Evolutionary conservation across 2,797 vertebrate species (phyloP), one percentile per base, ranked within the genome.

Genomic region (Hydrocynus forskahlii): DNA sequence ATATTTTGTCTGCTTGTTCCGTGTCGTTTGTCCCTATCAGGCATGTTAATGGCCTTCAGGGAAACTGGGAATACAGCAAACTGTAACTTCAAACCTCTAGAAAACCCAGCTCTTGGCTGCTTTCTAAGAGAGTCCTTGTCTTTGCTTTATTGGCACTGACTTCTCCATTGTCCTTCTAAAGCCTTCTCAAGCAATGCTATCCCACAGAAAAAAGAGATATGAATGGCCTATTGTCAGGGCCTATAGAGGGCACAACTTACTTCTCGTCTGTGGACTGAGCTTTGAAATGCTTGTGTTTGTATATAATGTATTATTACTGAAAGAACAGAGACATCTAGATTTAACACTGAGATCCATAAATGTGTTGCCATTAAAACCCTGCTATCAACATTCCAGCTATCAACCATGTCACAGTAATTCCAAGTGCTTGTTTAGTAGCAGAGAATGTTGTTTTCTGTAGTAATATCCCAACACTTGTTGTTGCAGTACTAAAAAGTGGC

Each of bases 161-260:
- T 71, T 80, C 59, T 71, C 66, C 40, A 64, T 83, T 83, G 82
- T 83, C 76, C 54, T 75, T 40, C 60, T 64, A 52, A 76, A 76
- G 50, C 71, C 73, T 76, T 52, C 57, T 35, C 63, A 63, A 83
- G 81, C 69, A 59, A 75, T 79, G 62, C 63, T 79, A 70, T 80
- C 66, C 72, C 52, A 72, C 59, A 25, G 7, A 76, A 59, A 14
- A 29, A 54, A n/a, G 19, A 59, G 73, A 45, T 23, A 67, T 68
- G 40, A 83, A 83, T 67, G 78, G 43, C 67, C 40, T 25, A 73
- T 83, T 83, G 78, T 83, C 52, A 17, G 0, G 62, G 66, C 25
- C 66, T 66, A 14, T 71, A 66, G 66, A 71, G 66, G 60, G 21
- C 21, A 76, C 69, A 45, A 76, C 23, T 13, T 59, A 40, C 43